Conservation (phyloP, 2,888 invertebrate species). For the Xestia sexstrigata region DNA sequence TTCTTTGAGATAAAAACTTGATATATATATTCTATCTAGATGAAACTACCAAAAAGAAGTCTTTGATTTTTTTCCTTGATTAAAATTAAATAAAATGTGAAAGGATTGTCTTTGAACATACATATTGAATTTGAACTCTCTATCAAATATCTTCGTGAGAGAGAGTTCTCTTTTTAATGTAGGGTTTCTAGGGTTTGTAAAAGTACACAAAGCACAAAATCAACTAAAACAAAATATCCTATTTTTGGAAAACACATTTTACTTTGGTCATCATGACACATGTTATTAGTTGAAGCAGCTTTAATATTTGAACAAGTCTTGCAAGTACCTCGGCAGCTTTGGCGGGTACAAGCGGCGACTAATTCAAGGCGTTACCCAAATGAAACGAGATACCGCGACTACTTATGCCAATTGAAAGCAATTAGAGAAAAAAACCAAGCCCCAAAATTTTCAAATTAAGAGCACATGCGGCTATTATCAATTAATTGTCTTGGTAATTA, state of each 20-base stretch:
- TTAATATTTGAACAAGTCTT: background rate
- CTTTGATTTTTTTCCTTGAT: background rate
- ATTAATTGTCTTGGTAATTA: conserved; percentile 23
- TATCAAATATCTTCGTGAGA: background rate
- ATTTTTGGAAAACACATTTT: background rate
- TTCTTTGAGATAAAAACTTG: conserved; percentile 45
- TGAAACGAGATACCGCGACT: conserved; percentile 63
- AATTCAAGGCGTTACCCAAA: conserved; percentile 64
- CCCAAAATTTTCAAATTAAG: conserved; percentile 29
- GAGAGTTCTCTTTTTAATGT: too few relatives aligned
- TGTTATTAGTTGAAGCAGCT: background rate
- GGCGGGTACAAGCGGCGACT: conserved; percentile 37
- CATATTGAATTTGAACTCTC: background rate
- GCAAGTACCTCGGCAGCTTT: conserved; percentile 26
- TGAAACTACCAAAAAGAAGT: background rate
- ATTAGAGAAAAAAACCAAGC: conserved; percentile 58
- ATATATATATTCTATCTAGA: conserved; percentile 27
- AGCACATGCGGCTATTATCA: background rate
- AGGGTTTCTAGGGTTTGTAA: background rate
- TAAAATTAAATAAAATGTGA: background rate
- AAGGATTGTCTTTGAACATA: background rate
- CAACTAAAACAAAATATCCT: conserved; percentile 12
- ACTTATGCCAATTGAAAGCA: conserved; percentile 69
- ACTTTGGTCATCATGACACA: conserved; percentile 4
- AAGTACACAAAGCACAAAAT: background rate